Evolutionary conservation across 2,797 vertebrate genomes (phyloP), one percentile per base, ranked within the genome.

Genomic region (Zenarchopterus dispar): DNA sequence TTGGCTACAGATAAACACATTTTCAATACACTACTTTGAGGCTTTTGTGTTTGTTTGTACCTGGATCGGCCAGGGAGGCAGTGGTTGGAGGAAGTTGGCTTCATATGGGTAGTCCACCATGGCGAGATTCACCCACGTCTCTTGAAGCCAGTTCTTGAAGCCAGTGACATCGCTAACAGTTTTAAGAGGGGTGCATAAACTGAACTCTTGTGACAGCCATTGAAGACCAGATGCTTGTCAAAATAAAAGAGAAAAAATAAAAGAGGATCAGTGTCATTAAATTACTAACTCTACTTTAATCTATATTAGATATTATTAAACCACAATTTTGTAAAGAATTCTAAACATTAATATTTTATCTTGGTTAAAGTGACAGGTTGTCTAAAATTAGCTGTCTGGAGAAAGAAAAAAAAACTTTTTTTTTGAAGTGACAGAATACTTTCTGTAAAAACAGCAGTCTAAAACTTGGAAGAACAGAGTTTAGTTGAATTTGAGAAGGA

Each of bases 71-170:
- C 97, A 99, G 31, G 84, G 92, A 76, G 98, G 98, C 63, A 99
- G 93, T 33, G 96, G 96, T 84, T 98, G 95, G 51, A 99, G 92
- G 73, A 99, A 98, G 79, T 93, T 92, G 2, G 95, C 95, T 67
- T 94, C 85, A 3, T 99, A 99, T 0, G 97, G 98, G 65, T 99
- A 99, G 82, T 99, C 91, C 70, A 97, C 96, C 97, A 98, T 98
- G 3, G 97, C 97, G 90, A 99, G 87, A 33, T 97, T 96, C 51
- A 96, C 88, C 97, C 98, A 99, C 0, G 96, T 98, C 83, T 97
- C 96, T 74, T 93, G 93, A 9, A 99, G 92, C 97, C 96, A 99
- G 9, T 28, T 89, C 91, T 98, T 99, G 76, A 99, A 93, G 23
- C 0, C 1, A 1, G 13, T 15, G 13, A 80, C 79, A 15, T 95